A percentile compares a stretch with the other conserved stretches of the same genome.
Conservation (phyloP, 2,797 vertebrate species). For the Chelmon rostratus region DNA sequence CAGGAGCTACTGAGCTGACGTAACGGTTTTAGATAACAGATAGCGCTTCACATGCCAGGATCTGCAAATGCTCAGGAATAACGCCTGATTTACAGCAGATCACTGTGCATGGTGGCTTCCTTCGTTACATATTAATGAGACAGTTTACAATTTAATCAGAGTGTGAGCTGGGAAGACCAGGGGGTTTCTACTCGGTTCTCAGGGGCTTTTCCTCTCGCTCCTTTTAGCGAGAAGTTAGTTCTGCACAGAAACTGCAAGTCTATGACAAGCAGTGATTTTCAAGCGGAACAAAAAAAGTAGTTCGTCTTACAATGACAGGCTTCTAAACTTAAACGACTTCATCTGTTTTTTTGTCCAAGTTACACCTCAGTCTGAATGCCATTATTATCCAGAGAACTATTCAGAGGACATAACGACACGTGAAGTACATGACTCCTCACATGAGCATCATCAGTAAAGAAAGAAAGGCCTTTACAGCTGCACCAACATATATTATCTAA, state of each 20-base stretch:
- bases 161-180: background rate
- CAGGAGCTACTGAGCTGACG: constrained; percentile 74
- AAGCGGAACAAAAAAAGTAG: background rate
- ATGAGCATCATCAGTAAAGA: background rate
- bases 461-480: background rate
- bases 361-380: background rate
- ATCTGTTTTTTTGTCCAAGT: background rate
- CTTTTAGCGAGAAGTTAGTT: background rate
- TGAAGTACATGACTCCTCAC: background rate
- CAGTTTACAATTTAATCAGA: background rate
- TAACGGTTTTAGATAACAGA: constrained; percentile 56
- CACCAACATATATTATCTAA: background rate
- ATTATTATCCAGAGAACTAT: background rate
- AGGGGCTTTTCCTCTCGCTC: background rate
- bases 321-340: background rate
- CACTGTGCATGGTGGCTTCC: background rate
- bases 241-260: background rate
- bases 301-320: background rate
- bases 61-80: background rate
- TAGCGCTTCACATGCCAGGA: background rate
- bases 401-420: background rate
- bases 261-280: background rate
- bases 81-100: background rate
- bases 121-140: background rate
- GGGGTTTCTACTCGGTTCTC: background rate